Percentiles rank a stretch among this genome's conserved stretches.
These are phyloP conservation scores for Dicyrtoma fusca DNA, from an alignment of 2,888 invertebrate species.

Conservation along the genomic window DNA sequence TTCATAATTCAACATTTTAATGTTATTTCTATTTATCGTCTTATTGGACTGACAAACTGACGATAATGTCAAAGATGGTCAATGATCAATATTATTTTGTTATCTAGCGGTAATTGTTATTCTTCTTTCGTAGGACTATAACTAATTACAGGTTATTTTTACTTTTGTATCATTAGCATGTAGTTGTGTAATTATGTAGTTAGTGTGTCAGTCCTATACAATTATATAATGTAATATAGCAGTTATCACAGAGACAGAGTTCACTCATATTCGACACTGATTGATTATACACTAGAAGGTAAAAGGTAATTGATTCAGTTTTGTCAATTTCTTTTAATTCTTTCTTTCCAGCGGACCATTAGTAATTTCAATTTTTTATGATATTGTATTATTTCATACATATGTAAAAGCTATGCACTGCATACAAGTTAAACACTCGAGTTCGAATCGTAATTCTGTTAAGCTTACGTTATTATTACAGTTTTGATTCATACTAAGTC, in stretches of 20 bases:
- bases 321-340: background rate
- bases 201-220: background rate
- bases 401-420: slow-evolving; percentile 25
- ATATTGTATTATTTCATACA: background rate
- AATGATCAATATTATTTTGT: too few relatives aligned
- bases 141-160: too few relatives aligned
- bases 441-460: too few relatives aligned
- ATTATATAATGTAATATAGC: background rate
- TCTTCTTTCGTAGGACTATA: too few relatives aligned
- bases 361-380: background rate
- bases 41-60: too few relatives aligned
- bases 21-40: too few relatives aligned
- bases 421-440: slow-evolving; percentile 15
- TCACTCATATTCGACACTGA: slow-evolving; percentile 32
- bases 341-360: background rate
- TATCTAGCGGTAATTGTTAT: too few relatives aligned
- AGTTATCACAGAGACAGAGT: slow-evolving; percentile 37
- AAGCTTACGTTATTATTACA: too few relatives aligned
- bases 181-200: background rate
- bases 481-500: too few relatives aligned
- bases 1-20: too few relatives aligned
- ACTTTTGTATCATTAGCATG: too few relatives aligned
- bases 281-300: slow-evolving; percentile 20
- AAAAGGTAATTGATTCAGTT: slow-evolving; percentile 13
- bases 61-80: too few relatives aligned